phyloP scores from a whole-genome alignment of 2,888 invertebrate species.

The Drosophila mayaguana region DNA sequence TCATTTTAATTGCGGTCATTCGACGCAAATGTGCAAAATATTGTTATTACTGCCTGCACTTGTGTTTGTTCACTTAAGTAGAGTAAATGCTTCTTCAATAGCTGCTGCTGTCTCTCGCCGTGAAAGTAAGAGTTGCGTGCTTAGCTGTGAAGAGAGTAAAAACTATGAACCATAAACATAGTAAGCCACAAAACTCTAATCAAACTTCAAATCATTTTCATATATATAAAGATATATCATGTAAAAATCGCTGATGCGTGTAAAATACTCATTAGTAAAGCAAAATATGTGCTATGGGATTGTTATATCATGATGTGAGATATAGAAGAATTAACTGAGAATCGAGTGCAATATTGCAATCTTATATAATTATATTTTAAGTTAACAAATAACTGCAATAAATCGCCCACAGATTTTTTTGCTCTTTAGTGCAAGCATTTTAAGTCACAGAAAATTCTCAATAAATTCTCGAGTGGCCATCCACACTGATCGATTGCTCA shows the following conservation, averaged over 20 bases:
- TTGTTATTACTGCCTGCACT: conserved; percentile 32
- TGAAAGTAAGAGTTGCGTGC: conserved; percentile 78
- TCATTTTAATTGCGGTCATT: conserved; percentile 37
- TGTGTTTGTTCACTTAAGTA: conserved; percentile 20
- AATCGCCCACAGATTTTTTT: neutral
- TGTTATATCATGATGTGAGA: conserved; percentile 40
- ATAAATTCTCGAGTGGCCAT: neutral
- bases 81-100: conserved; percentile 28
- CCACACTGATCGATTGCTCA: neutral
- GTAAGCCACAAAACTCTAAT: conserved; percentile 22
- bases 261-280: neutral
- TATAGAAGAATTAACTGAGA: neutral
- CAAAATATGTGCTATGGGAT: conserved; percentile 9
- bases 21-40: conserved; percentile 16
- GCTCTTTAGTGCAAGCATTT: neutral
- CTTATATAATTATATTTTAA: too few species aligned
- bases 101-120: conserved; percentile 28
- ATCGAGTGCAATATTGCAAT: neutral
- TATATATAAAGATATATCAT: neutral
- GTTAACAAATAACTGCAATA: too few species aligned
- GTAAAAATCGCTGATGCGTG: conserved; percentile 6
- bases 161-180: conserved; percentile 16
- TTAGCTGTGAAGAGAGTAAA: conserved; percentile 16
- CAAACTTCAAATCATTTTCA: conserved; percentile 12
- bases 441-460: neutral